A percentile compares a stretch with the other conserved stretches of the same genome.
Conservation (phyloP, 64 coral and sea anemone species). For the Catalaphyllia jardinei region DNA sequence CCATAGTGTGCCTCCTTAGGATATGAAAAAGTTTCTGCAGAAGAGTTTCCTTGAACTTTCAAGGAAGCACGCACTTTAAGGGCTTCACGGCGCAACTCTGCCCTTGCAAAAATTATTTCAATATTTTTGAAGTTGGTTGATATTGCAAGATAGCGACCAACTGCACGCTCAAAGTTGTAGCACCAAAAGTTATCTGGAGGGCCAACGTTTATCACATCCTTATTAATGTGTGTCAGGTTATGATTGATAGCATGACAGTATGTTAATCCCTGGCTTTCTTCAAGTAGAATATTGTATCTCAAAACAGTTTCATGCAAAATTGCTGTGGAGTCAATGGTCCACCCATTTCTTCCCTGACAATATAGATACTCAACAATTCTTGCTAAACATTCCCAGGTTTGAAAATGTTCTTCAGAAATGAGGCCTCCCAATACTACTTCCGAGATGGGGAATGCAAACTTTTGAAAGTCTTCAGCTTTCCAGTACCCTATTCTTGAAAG, state of each 20-base stretch:
- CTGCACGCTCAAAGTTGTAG: too few species aligned
- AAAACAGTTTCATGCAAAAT: conserved; percentile 13
- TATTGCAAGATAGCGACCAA: too few species aligned
- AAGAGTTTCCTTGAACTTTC: too few species aligned
- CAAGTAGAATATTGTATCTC: conserved; percentile 39
- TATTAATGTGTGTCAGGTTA: conserved; percentile 1
- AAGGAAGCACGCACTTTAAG: too few species aligned
- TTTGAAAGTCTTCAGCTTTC: conserved; percentile 68
- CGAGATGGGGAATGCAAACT: conserved; percentile 51
- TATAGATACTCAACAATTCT: conserved; percentile 44
- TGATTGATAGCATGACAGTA: conserved; percentile 30
- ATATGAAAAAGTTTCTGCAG: too few species aligned
- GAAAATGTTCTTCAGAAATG: conserved; percentile 11
- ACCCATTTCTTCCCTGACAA: conserved; percentile 36
- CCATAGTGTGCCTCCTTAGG: too few species aligned
- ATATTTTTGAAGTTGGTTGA: too few species aligned
- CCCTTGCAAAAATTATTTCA: too few species aligned
- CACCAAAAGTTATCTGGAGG: conserved; percentile 56
- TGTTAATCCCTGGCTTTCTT: conserved; percentile 46
- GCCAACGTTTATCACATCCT: conserved; percentile 45
- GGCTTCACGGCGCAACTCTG: too few species aligned
- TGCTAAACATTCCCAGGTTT: conserved; percentile 24
- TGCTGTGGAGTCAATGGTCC: conserved; percentile 37
- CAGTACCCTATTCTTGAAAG: conserved; percentile 36
- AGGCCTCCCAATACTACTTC: conserved; percentile 34